A percentile compares a stretch with the other conserved stretches of the same genome.
Evolutionary conservation across 2,797 vertebrate genomes (phyloP).

Genomic region (Gambusia yucatana): DNA sequence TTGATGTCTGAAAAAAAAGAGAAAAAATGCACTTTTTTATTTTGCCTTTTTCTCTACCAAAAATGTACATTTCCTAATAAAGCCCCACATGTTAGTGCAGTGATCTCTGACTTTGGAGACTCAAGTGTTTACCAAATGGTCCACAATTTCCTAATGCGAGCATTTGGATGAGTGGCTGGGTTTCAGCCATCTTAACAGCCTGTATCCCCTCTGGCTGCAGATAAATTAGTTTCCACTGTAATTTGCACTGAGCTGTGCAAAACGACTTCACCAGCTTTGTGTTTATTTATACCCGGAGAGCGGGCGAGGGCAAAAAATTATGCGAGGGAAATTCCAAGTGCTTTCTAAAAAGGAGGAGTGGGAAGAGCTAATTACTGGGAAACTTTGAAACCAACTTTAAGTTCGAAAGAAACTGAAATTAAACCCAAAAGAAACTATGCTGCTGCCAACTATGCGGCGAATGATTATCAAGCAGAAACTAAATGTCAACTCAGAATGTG

Average conservation of each 20-base stretch:
- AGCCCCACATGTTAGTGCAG: background rate
- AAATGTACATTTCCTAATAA: background rate
- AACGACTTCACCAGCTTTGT: constrained; percentile 55
- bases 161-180: constrained; percentile 50
- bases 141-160: constrained; percentile 22
- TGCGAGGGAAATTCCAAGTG: constrained; percentile 59
- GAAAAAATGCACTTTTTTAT: background rate
- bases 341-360: constrained; percentile 31
- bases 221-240: constrained; percentile 67
- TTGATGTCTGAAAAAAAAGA: background rate
- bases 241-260: constrained; percentile 68
- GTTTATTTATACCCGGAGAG: constrained; percentile 61
- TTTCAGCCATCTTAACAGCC: constrained; percentile 50
- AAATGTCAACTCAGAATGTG: constrained; percentile 45
- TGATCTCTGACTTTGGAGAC: constrained; percentile 11
- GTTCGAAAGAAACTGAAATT: background rate
- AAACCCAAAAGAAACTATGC: background rate
- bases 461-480: constrained; percentile 18
- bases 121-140: constrained; percentile 32
- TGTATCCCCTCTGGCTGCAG: constrained; percentile 59
- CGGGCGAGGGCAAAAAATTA: constrained; percentile 46
- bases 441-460: background rate
- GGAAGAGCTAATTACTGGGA: constrained; percentile 51
- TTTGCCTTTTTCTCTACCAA: background rate
- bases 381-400: constrained; percentile 56